A percentile compares a stretch with the other conserved stretches of the same genome.
Conservation (phyloP, 2,113 vertebrate genomes). For the Gambusia holbrooki region DNA sequence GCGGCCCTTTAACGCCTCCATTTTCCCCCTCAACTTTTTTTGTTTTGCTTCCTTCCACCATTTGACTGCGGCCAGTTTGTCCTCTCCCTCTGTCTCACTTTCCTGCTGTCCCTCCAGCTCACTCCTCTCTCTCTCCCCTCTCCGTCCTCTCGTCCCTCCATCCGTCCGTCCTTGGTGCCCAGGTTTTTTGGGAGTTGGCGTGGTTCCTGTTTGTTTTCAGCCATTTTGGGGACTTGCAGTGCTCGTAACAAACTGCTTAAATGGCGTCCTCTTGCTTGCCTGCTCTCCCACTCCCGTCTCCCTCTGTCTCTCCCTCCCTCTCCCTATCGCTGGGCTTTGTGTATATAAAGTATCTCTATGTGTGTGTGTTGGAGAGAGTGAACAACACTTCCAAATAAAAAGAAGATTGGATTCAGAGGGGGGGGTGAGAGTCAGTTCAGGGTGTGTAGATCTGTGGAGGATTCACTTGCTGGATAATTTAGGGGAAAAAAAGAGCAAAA, state of each 20-base stretch:
- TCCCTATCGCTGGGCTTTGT: slow-evolving; percentile 83
- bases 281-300: slow-evolving; percentile 77
- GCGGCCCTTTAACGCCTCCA: slow-evolving; percentile 41
- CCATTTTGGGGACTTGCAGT: slow-evolving; percentile 88
- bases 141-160: slow-evolving; percentile 63
- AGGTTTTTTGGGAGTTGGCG: slow-evolving; percentile 82
- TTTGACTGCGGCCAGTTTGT: slow-evolving; percentile 67
- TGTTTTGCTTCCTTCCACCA: slow-evolving; percentile 66
- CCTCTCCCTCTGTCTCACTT: slow-evolving; percentile 52
- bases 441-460: slow-evolving; percentile 25
- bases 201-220: slow-evolving; percentile 88
- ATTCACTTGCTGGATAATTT: slow-evolving; percentile 64
- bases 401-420: slow-evolving; percentile 78
- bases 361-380: slow-evolving; percentile 63
- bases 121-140: slow-evolving; percentile 40
- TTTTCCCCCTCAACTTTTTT: slow-evolving; percentile 61
- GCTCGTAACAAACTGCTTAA: slow-evolving; percentile 87
- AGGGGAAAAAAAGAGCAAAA: slow-evolving; percentile 64
- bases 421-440: slow-evolving; percentile 31
- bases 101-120: slow-evolving; percentile 46
- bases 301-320: slow-evolving; percentile 77
- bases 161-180: slow-evolving; percentile 70
- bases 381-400: slow-evolving; percentile 81
- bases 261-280: slow-evolving; percentile 85
- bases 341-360: slow-evolving; percentile 81